Conservation (phyloP, 2,797 vertebrate species). For the Balearica regulorum region DNA sequence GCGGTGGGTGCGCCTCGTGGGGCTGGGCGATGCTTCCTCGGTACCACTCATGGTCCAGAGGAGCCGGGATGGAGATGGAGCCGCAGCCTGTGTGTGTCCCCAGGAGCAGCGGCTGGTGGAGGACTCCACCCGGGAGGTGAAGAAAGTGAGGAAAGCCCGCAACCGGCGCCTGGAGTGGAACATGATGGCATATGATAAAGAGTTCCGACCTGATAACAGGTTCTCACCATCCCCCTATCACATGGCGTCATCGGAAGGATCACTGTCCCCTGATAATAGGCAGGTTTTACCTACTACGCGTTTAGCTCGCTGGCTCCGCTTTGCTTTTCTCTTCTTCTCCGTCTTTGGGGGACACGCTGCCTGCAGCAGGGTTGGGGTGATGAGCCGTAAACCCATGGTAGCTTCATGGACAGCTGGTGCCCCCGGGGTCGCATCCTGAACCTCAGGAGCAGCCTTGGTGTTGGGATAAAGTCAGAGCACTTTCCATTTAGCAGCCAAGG, state of each 20-base stretch:
- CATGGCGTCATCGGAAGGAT: constrained; percentile 90
- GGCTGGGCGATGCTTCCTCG: neutral
- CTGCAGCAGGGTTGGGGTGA: neutral
- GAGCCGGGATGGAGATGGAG: neutral
- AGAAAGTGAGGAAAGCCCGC: constrained; percentile 91
- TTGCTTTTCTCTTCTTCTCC: neutral
- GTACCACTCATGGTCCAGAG: rapidly evolving
- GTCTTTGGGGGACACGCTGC: neutral
- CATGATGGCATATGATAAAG: constrained; percentile 91
- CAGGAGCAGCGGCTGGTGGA: constrained; percentile 86
- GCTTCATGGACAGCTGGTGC: neutral
- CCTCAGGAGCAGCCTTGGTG: neutral
- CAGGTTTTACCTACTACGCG: constrained; percentile 65
- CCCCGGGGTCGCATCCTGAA: neutral
- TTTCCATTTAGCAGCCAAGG: neutral
- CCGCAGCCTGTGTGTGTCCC: neutral
- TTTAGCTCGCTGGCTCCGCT: neutral
- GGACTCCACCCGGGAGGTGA: constrained; percentile 88
- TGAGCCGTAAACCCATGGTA: rapidly evolving
- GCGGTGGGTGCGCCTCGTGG: rapidly evolving
- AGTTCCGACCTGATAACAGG: constrained; percentile 88
- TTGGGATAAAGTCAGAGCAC: rapidly evolving
- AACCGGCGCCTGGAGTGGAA: constrained; percentile 93
- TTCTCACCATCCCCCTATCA: constrained; percentile 91
- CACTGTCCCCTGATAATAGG: constrained; percentile 91